A percentile compares a stretch with the other conserved stretches of the same genome.
Conservation (phyloP, 2,113 vertebrate species). For the Kryptolebias marmoratus region DNA sequence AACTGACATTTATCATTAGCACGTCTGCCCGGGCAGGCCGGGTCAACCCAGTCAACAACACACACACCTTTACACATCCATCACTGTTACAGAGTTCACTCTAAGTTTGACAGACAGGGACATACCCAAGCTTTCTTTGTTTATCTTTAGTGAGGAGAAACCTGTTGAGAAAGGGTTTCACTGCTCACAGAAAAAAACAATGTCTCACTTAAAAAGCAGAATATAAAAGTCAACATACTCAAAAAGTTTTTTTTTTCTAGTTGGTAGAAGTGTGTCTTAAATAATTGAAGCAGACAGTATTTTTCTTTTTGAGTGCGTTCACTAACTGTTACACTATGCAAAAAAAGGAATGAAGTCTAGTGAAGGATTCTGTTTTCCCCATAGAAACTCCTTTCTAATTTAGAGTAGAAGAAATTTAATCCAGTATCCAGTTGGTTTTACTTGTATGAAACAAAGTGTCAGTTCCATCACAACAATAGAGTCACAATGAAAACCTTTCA, state of each 20-base stretch:
- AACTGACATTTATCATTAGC: slow-evolving; percentile 20
- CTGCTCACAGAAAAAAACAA: slow-evolving; percentile 16
- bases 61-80: slow-evolving; percentile 12
- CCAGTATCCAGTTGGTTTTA: too few relatives aligned
- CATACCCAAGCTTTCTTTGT: slow-evolving; percentile 41
- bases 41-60: slow-evolving; percentile 17
- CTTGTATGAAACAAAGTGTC: too few relatives aligned
- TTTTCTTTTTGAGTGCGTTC: background rate
- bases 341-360: background rate
- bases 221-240: background rate
- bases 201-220: background rate
- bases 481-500: too few relatives aligned
- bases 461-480: too few relatives aligned
- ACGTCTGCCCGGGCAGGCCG: slow-evolving; percentile 5
- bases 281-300: background rate
- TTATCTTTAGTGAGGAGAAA: slow-evolving; percentile 33
- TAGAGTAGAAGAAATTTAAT: too few relatives aligned
- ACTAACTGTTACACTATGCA: background rate
- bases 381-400: too few relatives aligned
- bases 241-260: too few relatives aligned
- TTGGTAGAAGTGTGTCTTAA: background rate
- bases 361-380: background rate
- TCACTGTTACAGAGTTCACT: slow-evolving; percentile 57
- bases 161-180: slow-evolving; percentile 22
- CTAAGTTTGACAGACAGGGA: slow-evolving; percentile 58